phyloP scores from a whole-genome alignment of 2,888 invertebrate genomes.

The Caenorhabditis sp. region DNA sequence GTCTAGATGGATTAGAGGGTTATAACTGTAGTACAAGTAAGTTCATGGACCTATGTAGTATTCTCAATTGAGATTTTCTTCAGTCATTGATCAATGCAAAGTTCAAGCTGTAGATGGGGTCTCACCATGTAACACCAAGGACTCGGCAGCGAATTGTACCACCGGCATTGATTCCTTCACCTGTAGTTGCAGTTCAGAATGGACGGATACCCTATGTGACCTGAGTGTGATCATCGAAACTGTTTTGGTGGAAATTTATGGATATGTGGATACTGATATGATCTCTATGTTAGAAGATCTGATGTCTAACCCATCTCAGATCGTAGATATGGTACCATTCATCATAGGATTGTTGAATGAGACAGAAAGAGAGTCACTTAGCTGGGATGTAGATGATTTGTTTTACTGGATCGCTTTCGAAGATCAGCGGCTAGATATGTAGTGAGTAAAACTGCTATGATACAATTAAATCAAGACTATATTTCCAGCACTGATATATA shows the following conservation, averaged over 20 bases:
- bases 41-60: too few species aligned
- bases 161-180: conserved; percentile 30
- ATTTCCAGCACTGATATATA: conserved; percentile 35
- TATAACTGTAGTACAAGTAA: conserved; percentile 33
- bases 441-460: conserved; percentile 15
- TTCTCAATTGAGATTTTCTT: background rate
- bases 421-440: conserved; percentile 37
- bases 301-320: conserved; percentile 44
- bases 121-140: conserved; percentile 31
- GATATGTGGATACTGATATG: conserved; percentile 39
- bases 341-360: conserved; percentile 32
- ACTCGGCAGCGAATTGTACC: conserved; percentile 25
- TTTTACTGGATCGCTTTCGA: conserved; percentile 58
- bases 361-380: conserved; percentile 27
- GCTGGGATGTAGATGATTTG: conserved; percentile 52
- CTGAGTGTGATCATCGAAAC: conserved; percentile 43
- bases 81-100: conserved; percentile 42
- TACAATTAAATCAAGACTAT: too few species aligned
- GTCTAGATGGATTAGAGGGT: conserved; percentile 26
- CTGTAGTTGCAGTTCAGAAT: conserved; percentile 42
- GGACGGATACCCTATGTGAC: conserved; percentile 44
- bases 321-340: conserved; percentile 56
- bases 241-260: conserved; percentile 43
- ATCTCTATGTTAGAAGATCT: conserved; percentile 45
- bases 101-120: background rate